Evolutionary conservation across 2,113 vertebrate genomes (phyloP).

Genomic region (Noctilio leporinus): DNA sequence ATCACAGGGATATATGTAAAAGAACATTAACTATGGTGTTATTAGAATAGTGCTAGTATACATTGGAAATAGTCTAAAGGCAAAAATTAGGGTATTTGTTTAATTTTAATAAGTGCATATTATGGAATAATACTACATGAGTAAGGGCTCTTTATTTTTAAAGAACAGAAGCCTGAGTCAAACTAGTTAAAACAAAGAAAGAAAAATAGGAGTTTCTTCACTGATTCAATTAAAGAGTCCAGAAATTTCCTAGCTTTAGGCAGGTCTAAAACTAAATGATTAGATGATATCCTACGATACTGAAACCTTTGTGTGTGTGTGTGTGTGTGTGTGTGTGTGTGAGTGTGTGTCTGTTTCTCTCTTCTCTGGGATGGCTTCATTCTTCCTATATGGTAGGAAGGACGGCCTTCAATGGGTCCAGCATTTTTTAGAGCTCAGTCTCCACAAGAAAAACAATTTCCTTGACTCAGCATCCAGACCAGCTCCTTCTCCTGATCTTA

Average conservation of each 20-base stretch:
- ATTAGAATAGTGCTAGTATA: neutral
- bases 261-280: neutral
- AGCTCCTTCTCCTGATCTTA: neutral
- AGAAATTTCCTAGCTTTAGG: neutral
- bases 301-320: neutral
- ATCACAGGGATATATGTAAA: neutral
- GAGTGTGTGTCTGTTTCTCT: neutral
- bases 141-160: neutral
- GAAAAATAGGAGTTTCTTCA: neutral
- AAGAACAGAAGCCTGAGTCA: neutral
- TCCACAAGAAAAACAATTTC: neutral
- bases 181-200: neutral
- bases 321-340: no score
- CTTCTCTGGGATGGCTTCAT: neutral
- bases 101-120: neutral
- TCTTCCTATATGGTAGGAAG: neutral
- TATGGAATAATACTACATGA: neutral
- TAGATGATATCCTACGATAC: neutral
- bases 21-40: neutral
- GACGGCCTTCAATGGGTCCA: neutral
- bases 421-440: neutral
- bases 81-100: neutral
- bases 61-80: neutral
- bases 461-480: neutral
- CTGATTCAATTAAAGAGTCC: neutral